Conservation (phyloP, 2,888 invertebrate genomes). For the Orchesella flavescens region DNA sequence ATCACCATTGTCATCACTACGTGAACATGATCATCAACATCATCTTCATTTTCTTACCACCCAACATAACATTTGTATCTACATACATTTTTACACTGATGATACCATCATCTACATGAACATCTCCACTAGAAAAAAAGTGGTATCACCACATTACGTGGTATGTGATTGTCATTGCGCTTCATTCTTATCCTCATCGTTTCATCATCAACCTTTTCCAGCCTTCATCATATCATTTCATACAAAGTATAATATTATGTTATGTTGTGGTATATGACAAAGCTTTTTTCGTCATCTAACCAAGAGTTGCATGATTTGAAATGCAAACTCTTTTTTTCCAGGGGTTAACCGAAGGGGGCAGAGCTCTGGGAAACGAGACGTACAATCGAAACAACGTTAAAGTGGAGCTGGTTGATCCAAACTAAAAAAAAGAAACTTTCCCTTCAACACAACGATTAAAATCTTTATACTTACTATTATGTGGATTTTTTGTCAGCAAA, state of each 20-base stretch:
- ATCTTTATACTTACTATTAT: no score
- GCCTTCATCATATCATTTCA: background rate
- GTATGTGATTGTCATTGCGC: background rate
- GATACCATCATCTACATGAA: background rate
- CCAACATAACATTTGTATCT: background rate
- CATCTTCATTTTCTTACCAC: conserved; percentile 3
- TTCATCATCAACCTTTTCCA: conserved; percentile 13
- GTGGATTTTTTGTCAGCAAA: no score
- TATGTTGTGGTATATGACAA: background rate
- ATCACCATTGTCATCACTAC: conserved; percentile 12
- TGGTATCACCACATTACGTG: background rate
- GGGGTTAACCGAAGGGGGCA: background rate
- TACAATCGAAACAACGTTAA: no score
- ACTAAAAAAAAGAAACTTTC: no score
- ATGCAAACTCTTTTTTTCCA: no score
- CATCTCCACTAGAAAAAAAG: background rate
- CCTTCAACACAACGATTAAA: no score
- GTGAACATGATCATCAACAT: background rate
- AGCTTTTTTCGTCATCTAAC: background rate
- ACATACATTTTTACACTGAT: conserved; percentile 2
- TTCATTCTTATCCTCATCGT: conserved; percentile 8
- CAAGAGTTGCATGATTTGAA: background rate
- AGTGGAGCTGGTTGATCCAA: no score
- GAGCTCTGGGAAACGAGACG: no score
- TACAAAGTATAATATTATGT: background rate